Base-by-base conservation (phyloP, 2,888 invertebrate genomes). In the Diarsia dahlii region DNA sequence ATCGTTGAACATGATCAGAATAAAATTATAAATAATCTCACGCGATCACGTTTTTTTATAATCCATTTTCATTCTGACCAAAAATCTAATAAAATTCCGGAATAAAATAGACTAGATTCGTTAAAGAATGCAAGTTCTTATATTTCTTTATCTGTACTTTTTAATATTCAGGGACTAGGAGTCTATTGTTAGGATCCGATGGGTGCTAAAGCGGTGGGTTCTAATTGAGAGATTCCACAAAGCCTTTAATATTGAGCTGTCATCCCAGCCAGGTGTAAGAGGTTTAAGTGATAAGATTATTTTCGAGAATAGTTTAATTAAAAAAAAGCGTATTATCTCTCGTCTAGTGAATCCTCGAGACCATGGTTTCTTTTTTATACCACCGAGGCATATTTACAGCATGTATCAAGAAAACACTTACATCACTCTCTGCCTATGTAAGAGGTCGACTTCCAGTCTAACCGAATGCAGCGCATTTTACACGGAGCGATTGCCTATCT, bases 151-250 rank as follows among this genome's bases (percentile, higher is more conserved):
- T 69, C 39, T 54, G 45, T n/a, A 20, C 48, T 67, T 73, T 50
- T 80, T 76, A 69, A 52, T 82, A 82, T 74, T 76, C 73, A 69
- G 0, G 18, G 60, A 46, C n/a, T 70, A 64, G 56, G 73, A 50
- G 34, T 18, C 20, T 82, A 52, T 58, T 76, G 60, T 71, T 69
- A 46, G 20, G 15, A 64, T 46, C 28, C 46, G 62, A 48, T 68
- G 34, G 64, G 28, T 60, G 46, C 54, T 70, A 54, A 63, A 67
- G 70, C 48, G 23, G 62, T 60, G 63, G 50, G 28, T 34, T 82
- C 58, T 74, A 69, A 77, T 80, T 83, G 68, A 58, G 34, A 80
- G 62, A 77, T 83, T 71, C 80, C 73, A 71, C 73, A 71, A 69
- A 70, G 48, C 72, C 64, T 62, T n/a, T n/a, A n/a, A n/a, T n/a